Base-by-base conservation (phyloP, 2,797 vertebrate species). In the Zenarchopterus dispar region DNA sequence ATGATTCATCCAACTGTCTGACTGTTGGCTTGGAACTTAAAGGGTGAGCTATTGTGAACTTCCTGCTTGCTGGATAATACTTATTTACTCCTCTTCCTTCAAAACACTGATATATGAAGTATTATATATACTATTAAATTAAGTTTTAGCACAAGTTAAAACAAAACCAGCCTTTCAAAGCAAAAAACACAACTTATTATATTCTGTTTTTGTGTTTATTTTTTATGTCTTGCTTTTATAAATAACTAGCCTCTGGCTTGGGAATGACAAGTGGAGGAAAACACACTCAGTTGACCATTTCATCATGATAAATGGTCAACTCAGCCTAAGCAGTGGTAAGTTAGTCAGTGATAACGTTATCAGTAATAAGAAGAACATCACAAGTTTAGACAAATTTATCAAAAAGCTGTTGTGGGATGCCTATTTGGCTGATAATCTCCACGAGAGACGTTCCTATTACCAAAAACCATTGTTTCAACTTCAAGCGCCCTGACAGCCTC, bases 281-380 rank as follows among this genome's bases (percentile, higher is more conserved):
- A 68, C 6, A 53, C 43, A 53, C 45, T 6, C 17, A 18, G 71
- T 36, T 61, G 52, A 46, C 49, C 47, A 51, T 56, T 62, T 76
- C 24, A 67, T 72, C 39, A 60, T 47, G 33, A 68, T n/a, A n/a
- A n/a, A n/a, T 73, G 67, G 62, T 60, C 31, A 43, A 31, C 5
- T 39, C 19, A 28, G 16, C 23, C 48, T 41, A 19, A 50, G 53
- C 9, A n/a, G n/a, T n/a, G n/a, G n/a, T n/a, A n/a, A n/a, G n/a
- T n/a, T n/a, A n/a, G n/a, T 28, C 28, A 28, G 4, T 28, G 28
- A 7, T 28, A 28, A 28, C 8, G 28, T 28, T 28, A 28, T 28
- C 28, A 8, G 28, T 28, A 6, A 36, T 36, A 36, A 23, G 2
- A n/a, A 8, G 21, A 58, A 45, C 31, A 36, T 17, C 19, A 48